Evolutionary conservation across 2,888 invertebrate genomes (phyloP), one percentile per base, ranked within the genome.

Genomic region (Chalcosyrphus nemorum): DNA sequence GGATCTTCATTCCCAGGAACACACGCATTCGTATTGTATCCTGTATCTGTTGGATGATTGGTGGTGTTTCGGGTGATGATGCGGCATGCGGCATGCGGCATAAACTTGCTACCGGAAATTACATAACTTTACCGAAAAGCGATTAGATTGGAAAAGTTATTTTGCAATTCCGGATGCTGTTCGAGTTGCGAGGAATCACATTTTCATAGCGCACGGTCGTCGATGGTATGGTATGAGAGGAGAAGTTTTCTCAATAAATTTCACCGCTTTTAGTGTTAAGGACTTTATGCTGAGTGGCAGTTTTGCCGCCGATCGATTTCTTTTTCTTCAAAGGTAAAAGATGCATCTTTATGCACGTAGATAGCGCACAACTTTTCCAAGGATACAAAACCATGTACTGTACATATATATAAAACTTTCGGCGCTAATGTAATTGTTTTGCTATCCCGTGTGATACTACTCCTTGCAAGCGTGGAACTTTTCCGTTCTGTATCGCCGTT

Each of bases 101-200:
- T 13, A 63, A 65, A 52, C 50, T 72, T 68, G 29, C 47, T 68
- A 54, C 38, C 45, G 61, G 75, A 75, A 68, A 75, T 68, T 63
- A 43, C 29, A 56, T 68, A 75, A 81, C 80, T 68, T 74, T 81
- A 38, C 6, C 61, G 68, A 21, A n/a, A n/a, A 75, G 47, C 54
- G 75, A 81, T 70, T 81, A 68, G 75, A 81, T 81, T 75, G 75
- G 61, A 68, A 81, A 81, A 81, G 68, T 70, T 81, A 81, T 70
- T 68, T 68, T 3, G 41, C 47, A 68, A 74, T 74, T 74, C 45
- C 54, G 59, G 45, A 59, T 57, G 65, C 50, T 66, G 54, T 43
- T 4, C 35, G 21, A 11, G 19, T 4, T n/a, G n/a, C 7, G 21
- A 21, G 5, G 45, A 45, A 45, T 45, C 47, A 13, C 24, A 57